phyloP scores from a whole-genome alignment of 2,888 invertebrate genomes.

The Endotricha flammealis region DNA sequence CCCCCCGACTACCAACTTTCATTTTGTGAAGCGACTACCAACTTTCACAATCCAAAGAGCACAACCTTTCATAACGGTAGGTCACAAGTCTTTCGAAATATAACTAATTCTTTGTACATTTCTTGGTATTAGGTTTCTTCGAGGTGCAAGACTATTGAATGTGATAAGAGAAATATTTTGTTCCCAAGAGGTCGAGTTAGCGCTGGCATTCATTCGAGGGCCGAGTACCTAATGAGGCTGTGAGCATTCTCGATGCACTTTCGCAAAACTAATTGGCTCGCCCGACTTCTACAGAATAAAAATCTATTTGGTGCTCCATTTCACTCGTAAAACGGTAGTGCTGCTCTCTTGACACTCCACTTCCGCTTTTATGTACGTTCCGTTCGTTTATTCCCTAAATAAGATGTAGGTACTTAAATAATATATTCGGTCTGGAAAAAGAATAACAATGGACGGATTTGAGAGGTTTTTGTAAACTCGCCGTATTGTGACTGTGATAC shows the following conservation, averaged over 20 bases:
- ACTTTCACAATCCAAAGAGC: too few species aligned
- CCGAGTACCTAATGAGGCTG: conserved; percentile 43
- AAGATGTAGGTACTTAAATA: background rate
- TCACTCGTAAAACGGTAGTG: conserved; percentile 34
- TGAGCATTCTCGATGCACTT: conserved; percentile 59
- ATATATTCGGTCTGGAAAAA: too few species aligned
- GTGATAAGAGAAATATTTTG: conserved; percentile 24
- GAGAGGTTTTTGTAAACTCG: too few species aligned
- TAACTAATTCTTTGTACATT: too few species aligned
- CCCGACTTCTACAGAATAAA: conserved; percentile 58
- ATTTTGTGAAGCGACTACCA: too few species aligned
- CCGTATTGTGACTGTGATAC: too few species aligned
- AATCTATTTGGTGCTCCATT: conserved; percentile 51
- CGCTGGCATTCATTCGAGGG: conserved; percentile 39
- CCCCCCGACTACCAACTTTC: too few species aligned
- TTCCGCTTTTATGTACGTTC: too few species aligned
- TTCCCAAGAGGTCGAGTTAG: conserved; percentile 27
- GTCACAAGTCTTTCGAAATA: too few species aligned
- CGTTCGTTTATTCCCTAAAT: background rate
- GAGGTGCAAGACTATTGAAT: conserved; percentile 14
- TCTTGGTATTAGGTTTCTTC: background rate
- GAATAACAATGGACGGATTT: too few species aligned
- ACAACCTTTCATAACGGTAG: too few species aligned
- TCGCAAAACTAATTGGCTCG: conserved; percentile 61
- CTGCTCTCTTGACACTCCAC: conserved; percentile 22